A percentile compares a stretch with the other conserved stretches of the same genome.
Evolutionary conservation across 2,113 vertebrate species (phyloP).

Genomic region (Trinectes maculatus): DNA sequence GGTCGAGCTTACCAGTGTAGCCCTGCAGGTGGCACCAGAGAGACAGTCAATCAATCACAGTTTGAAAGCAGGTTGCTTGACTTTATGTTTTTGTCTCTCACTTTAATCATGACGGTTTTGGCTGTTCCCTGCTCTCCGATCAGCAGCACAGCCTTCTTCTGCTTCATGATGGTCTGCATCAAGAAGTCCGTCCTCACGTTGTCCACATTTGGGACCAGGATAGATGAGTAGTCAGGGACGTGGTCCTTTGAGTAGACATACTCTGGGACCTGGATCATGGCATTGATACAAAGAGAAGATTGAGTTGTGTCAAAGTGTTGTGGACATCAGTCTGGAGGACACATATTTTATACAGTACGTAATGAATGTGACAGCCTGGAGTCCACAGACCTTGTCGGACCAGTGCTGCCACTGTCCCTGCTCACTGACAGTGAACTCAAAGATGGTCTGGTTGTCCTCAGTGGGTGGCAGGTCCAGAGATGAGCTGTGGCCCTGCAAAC

Average conservation of each 20-base stretch:
- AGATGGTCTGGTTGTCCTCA: constrained; percentile 83
- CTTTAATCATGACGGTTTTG: constrained; percentile 90
- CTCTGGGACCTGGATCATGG: constrained; percentile 80
- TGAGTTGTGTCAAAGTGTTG: too few species aligned
- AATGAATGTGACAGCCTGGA: not conserved
- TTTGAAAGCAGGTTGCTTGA: too few species aligned
- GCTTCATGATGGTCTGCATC: constrained; percentile 83
- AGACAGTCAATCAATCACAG: too few species aligned
- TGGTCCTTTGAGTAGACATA: constrained; percentile 85
- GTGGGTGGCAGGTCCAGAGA: constrained; percentile 81
- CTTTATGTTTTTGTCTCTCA: constrained; percentile 28
- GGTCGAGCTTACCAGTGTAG: constrained; percentile 83
- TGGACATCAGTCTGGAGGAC: too few species aligned
- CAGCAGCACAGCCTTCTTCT: constrained; percentile 86
- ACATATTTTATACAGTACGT: too few species aligned
- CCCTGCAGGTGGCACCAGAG: constrained; percentile 74
- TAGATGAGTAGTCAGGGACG: constrained; percentile 85
- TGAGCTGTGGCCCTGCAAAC: constrained; percentile 57
- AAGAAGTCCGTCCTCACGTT: constrained; percentile 86
- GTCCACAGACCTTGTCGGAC: constrained; percentile 81
- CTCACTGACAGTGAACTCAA: constrained; percentile 83
- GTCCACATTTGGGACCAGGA: constrained; percentile 89
- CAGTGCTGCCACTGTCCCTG: constrained; percentile 87
- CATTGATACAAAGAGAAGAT: not conserved
- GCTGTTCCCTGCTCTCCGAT: constrained; percentile 89